phyloP scores from a whole-genome alignment of 2,113 vertebrate genomes.

The Riparia riparia region DNA sequence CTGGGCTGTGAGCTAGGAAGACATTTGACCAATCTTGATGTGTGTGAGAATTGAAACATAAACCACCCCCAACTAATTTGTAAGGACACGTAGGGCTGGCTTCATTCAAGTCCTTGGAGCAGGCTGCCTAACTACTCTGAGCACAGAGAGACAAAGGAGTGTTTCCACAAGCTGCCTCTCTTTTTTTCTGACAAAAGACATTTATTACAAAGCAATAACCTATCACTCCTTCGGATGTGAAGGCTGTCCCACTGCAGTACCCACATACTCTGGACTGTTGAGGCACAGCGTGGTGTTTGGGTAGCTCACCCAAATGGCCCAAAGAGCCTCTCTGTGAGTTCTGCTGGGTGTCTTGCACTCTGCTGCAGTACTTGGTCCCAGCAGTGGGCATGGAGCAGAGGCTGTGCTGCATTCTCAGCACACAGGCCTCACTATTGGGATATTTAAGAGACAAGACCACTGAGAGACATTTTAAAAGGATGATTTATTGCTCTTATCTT shows the following conservation, averaged over 20 bases:
- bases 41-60: neutral
- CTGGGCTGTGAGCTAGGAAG: neutral
- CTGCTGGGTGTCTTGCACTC: neutral
- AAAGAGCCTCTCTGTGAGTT: neutral
- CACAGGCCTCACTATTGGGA: neutral
- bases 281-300: neutral
- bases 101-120: neutral
- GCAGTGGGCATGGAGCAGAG: accelerated
- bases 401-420: neutral
- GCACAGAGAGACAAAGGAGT: neutral
- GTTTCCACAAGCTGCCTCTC: neutral
- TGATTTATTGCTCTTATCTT: neutral
- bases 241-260: neutral
- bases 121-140: neutral
- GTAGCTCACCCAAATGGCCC: neutral
- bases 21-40: accelerated
- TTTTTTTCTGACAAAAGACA: neutral
- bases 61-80: neutral
- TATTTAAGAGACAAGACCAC: neutral
- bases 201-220: neutral
- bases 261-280: neutral
- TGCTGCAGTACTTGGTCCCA: accelerated
- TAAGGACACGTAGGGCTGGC: neutral
- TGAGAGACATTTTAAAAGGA: neutral
- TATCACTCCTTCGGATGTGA: neutral